A percentile compares a stretch with the other conserved stretches of the same genome.
Conservation (phyloP, 2,113 vertebrate genomes). For the Machaerirhynchus nigripectus region DNA sequence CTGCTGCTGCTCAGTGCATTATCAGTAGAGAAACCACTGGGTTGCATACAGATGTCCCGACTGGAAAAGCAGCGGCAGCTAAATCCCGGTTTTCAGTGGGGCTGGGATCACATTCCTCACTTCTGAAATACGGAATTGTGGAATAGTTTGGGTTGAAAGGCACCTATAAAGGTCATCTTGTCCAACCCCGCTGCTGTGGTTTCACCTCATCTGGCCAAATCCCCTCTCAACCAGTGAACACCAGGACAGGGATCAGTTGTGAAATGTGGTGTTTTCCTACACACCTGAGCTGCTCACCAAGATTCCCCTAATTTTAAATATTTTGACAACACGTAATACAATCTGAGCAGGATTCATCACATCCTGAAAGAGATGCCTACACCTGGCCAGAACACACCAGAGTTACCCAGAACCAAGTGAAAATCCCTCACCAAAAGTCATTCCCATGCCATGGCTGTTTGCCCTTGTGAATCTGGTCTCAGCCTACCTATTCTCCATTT, state of each 20-base stretch:
- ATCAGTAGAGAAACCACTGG: neutral
- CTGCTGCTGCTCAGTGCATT: neutral
- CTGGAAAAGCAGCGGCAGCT: neutral
- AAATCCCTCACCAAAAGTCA: neutral
- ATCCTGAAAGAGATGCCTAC: neutral
- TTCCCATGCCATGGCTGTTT: neutral
- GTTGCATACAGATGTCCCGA: neutral
- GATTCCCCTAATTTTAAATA: neutral
- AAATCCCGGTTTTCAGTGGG: neutral
- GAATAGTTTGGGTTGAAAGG: neutral
- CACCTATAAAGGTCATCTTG: neutral
- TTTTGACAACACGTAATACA: neutral
- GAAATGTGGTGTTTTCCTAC: neutral
- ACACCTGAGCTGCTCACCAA: neutral
- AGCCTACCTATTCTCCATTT: neutral
- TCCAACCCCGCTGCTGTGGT: neutral
- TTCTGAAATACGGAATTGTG: neutral
- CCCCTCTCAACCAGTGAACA: neutral
- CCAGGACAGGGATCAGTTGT: neutral
- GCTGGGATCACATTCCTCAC: neutral
- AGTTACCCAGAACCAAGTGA: neutral
- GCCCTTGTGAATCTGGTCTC: accelerated
- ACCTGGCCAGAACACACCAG: neutral
- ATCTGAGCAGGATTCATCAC: neutral
- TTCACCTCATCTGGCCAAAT: neutral